phyloP scores from a whole-genome alignment of 2,113 vertebrate genomes.

The human (Homo sapiens) region GRCh38 chr4:132758001-132758500 shows the following conservation, averaged over 20 bases:
- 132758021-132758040: neutral
- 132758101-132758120: neutral
- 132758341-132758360: neutral
- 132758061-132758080: neutral
- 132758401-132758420: neutral
- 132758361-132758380: neutral
- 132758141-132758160: neutral
- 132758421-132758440: neutral
- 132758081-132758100: neutral
- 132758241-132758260: neutral
- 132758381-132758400: neutral
- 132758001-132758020: neutral
- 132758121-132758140: neutral
- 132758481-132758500: neutral
- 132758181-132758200: neutral
- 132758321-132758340: neutral
- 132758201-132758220: neutral
- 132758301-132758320: neutral
- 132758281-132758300: neutral
- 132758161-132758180: neutral
- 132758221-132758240: neutral
- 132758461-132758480: neutral
- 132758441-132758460: neutral
- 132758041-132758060: neutral
- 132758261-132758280: neutral